Percentiles rank a stretch among this genome's conserved stretches.
These are phyloP conservation scores for Andinoacara biseriatus DNA, from an alignment of 2,113 vertebrate genomes.

Conservation along the genomic window DNA sequence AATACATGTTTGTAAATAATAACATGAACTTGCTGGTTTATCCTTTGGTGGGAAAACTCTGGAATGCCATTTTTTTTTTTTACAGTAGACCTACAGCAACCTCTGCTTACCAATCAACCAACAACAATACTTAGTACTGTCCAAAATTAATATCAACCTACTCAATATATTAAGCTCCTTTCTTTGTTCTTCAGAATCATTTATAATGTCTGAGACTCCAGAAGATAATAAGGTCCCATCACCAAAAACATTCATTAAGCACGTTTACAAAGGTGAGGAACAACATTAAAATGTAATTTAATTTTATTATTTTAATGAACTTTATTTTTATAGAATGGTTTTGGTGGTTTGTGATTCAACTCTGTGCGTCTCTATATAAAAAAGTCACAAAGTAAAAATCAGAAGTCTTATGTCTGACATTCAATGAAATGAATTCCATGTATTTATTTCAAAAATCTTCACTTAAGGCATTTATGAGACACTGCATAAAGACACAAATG, in stretches of 20 bases:
- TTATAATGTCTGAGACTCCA: too few relatives aligned
- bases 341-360: too few relatives aligned
- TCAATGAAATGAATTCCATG: conserved; percentile 66
- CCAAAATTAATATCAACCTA: too few relatives aligned
- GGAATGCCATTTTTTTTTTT: not conserved
- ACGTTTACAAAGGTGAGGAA: too few relatives aligned
- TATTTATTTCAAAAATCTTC: conserved; percentile 79
- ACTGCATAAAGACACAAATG: conserved; percentile 79
- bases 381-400: not conserved
- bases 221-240: too few relatives aligned
- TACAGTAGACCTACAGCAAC: not conserved
- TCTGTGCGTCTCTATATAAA: not conserved
- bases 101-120: not conserved
- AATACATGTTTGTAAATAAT: too few relatives aligned
- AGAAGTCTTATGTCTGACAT: conserved; percentile 37
- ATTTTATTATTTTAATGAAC: too few relatives aligned
- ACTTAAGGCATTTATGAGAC: conserved; percentile 84
- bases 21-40: not conserved
- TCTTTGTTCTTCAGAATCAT: too few relatives aligned
- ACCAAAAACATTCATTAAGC: too few relatives aligned
- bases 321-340: too few relatives aligned
- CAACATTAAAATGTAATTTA: too few relatives aligned
- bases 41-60: not conserved
- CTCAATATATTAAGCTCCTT: too few relatives aligned
- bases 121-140: not conserved